Percentiles rank a stretch among this genome's conserved stretches.
phyloP scores from a whole-genome alignment of 1,140 invertebrate species.

The Drosophila subpulchrella region DNA sequence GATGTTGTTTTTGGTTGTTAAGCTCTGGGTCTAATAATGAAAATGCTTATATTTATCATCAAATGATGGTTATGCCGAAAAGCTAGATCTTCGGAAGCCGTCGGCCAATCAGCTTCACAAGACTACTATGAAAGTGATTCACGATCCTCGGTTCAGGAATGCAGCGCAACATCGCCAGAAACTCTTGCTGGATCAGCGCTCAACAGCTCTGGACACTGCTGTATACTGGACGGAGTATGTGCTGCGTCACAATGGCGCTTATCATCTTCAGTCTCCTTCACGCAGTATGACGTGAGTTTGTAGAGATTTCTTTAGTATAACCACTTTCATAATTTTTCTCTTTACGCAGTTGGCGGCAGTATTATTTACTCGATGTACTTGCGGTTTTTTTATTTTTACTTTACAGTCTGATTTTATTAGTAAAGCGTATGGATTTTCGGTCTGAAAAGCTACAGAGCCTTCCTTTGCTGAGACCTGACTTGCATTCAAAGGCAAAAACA shows the following conservation, averaged over 20 bases:
- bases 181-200: constrained; percentile 88
- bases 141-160: constrained; percentile 85
- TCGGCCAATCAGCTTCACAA: constrained; percentile 85
- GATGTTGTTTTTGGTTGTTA: too few species aligned
- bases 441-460: constrained; percentile 58
- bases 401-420: constrained; percentile 48
- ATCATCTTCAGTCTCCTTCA: constrained; percentile 87
- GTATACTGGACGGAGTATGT: constrained; percentile 91
- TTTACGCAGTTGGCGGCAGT: constrained; percentile 73
- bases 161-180: constrained; percentile 86
- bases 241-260: constrained; percentile 88
- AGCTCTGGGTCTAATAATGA: too few species aligned
- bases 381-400: constrained; percentile 58
- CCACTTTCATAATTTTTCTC: not conserved
- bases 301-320: not conserved
- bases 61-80: constrained; percentile 88
- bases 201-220: constrained; percentile 87
- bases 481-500: constrained; percentile 32
- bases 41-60: too few species aligned
- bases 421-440: constrained; percentile 69
- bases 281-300: constrained; percentile 85
- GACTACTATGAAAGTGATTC: constrained; percentile 85
- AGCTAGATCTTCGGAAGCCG: constrained; percentile 85
- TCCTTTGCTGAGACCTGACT: constrained; percentile 14
- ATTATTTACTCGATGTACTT: constrained; percentile 77